Evolutionary conservation across 2,888 invertebrate genomes (phyloP), one percentile per base, ranked within the genome.

Genomic region (Drosophila falleni): DNA sequence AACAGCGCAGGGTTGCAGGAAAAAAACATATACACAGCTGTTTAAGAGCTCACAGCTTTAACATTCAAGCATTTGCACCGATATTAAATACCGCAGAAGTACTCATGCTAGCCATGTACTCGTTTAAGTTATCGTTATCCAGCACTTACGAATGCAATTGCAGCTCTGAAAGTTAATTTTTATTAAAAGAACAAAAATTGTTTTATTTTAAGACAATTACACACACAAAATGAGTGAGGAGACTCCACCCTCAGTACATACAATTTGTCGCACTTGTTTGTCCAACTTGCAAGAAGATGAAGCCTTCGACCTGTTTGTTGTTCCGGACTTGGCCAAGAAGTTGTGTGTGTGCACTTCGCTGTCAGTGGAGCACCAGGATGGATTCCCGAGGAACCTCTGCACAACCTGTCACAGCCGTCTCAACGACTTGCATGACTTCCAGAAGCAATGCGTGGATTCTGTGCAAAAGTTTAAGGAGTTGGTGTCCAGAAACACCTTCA

Each of bases 261-360:
- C 87, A 46, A 76, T 90, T 59, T 91, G 92, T 53, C 92, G 92
- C 37, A 92, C 90, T 9, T 91, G 91, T 42, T 64, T 91, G 46
- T 73, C 85, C 50, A 72, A 74, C 19, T 44, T 91, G 41, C 66
- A 88, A 50, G 73, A 72, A 41, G 77, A 71, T 13, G 71, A 54
- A 42, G 70, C 79, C 1, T 87, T 85, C 44, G 87, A 90, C 68
- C 59, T 91, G 31, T 91, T 91, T 58, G 39, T 74, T 31, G 73
- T 89, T 19, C 90, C 90, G 9, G 91, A 88, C 13, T 74, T 91
- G 55, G 87, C 85, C n/a, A 89, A 90, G 58, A 92, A 91, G 71
- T 74, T 92, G 13, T 82, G 85, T 72, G 75, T 87, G 51, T 92
- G 91, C 61, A 92, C 92, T 8, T 85, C 91, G 8, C 69, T 92